Base-by-base conservation (phyloP, 30 jellyfish, hydroid and myxozoan species). In the Rhopilema esculentum region DNA sequence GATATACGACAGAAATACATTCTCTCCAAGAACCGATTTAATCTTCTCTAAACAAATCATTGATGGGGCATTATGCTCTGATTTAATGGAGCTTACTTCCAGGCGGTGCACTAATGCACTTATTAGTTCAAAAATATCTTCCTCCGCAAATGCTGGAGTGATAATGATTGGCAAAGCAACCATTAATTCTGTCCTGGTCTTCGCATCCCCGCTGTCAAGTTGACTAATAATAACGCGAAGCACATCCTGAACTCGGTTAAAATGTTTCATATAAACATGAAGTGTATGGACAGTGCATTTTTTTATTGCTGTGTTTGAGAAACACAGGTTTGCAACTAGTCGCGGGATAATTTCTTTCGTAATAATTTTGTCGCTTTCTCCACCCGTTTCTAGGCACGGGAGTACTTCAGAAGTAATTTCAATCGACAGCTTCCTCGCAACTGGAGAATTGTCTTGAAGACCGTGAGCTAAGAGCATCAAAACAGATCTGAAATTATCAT, bases 91-190 rank as follows among this genome's bases (percentile, higher is more conserved):
- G 82, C 93, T 86, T 49, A 66, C 66, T 51, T 76, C 91, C 28
- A 94, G 81, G 53, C 93, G 86, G 57, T 66, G 89, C 24, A 94
- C 91, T 20, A 90, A 79, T 12, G 96, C 81, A 30, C 89, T 51
- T 21, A 94, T 82, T 25, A 90, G 29, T 30, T 78, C 97, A 25
- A 71, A 84, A 21, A 84, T 69, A 57, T 89, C 96, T 25, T 71
- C 94, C 48, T 79, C 82, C 33, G 96, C 95, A 81, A 94, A 89
- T 23, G 87, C 97, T 8, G 97, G 91, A n/a, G 97, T 77, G 0
- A 94, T 86, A 1, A 94, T 69, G 31, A 93, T 90, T n/a, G 98
- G 98, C 74, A 94, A 73, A 6, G 97, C 92, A 31, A 89, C 88
- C 91, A 94, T 83, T 23, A 94, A 63, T 53, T 94, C 98, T 19